Evolutionary conservation across 2,797 vertebrate genomes (phyloP), one percentile per base, ranked within the genome.

Genomic region (Cephalopachus bancanus): DNA sequence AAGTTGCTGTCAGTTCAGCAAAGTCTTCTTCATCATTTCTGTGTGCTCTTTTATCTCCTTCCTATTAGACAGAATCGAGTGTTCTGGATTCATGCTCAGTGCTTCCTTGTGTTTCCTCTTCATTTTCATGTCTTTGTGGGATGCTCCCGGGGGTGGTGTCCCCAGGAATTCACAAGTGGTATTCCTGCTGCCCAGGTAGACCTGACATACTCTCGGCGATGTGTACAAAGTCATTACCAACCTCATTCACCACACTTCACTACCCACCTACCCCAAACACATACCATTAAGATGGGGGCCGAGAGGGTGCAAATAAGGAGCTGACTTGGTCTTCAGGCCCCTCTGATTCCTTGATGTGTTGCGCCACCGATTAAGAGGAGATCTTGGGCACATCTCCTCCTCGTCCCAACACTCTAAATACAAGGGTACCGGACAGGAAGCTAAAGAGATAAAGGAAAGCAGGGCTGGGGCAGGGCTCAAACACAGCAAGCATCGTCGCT

Each of bases 71-170:
- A n/a, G 2, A 14, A 10, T 28, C 4, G 4, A 67, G 33, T 26
- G 10, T 74, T 69, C 75, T 5, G 28, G 37, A 28, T 33, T 44
- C n/a, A 0, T 3, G 22, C 6, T 33, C 55, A 5, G 1, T 0
- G 0, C 51, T 30, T 67, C 26, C 72, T n/a, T 8, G 19, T 28
- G 44, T 51, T n/a, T 24, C 51, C 44, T 78, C 44, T 74, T 37
- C 20, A 1, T 85, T 81, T 93, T 75, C 8, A 1, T 0, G 1
- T 78, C 91, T 93, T 91, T 10, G 0, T 49, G 33, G 84, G 67
- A 10, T 9, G 51, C 19, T n/a, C 19, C 3, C 7, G 93, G 79
- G 78, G 10, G 8, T 28, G 53, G 24, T n/a, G 55, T 78, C 69
- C 59, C 78, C 10, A 60, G 72, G 71, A 74, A 49, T 55, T 83